Evolutionary conservation across 2,113 vertebrate genomes (phyloP).

Genomic region (Nansenia antarctica): DNA sequence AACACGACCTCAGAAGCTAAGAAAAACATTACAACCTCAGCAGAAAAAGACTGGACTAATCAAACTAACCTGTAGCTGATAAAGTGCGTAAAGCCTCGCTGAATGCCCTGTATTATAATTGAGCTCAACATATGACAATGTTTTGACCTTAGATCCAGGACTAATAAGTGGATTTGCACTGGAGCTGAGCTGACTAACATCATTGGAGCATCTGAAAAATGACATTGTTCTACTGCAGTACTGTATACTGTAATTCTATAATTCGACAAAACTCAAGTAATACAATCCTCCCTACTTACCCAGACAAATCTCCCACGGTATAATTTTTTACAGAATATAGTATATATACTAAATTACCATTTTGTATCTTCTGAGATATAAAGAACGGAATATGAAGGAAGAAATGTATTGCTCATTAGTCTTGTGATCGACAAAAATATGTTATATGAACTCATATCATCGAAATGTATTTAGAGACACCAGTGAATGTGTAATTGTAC

Average conservation of each 20-base stretch:
- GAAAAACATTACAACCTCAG: conserved; percentile 67
- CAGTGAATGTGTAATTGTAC: conserved; percentile 54
- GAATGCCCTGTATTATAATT: conserved; percentile 30
- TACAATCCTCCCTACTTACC: conserved; percentile 7
- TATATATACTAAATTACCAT: conserved; percentile 69
- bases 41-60: conserved; percentile 56
- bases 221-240: conserved; percentile 39
- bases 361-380: conserved; percentile 73
- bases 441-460: conserved; percentile 45
- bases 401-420: conserved; percentile 65
- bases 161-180: conserved; percentile 27
- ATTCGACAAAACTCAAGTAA: conserved; percentile 28
- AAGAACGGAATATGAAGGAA: conserved; percentile 65
- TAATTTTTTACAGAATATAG: conserved; percentile 74
- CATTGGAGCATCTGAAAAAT: conserved; percentile 22
- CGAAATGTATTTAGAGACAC: conserved; percentile 54
- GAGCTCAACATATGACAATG: conserved; percentile 22
- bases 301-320: conserved; percentile 32
- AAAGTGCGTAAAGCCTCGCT: conserved; percentile 52
- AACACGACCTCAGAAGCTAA: conserved; percentile 64
- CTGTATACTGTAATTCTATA: conserved; percentile 30
- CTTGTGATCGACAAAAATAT: conserved; percentile 49
- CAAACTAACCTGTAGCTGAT: conserved; percentile 53
- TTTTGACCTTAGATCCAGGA: conserved; percentile 28
- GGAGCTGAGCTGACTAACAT: conserved; percentile 20